phyloP scores from a whole-genome alignment of 2,888 invertebrate species.

The Chrysolina oricalcia region DNA sequence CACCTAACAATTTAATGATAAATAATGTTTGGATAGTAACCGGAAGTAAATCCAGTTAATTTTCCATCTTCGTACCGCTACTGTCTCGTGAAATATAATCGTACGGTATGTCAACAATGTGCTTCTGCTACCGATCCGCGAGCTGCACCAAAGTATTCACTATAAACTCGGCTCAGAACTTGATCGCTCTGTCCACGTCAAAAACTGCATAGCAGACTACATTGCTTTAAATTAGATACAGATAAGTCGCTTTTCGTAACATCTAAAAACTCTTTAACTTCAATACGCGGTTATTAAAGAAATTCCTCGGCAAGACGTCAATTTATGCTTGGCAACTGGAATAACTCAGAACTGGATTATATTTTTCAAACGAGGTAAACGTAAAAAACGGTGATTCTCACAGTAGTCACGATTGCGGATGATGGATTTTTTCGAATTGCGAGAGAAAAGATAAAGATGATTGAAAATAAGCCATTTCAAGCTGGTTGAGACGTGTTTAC shows the following conservation, averaged over 20 bases:
- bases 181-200: slow-evolving; percentile 67
- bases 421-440: slow-evolving; percentile 30
- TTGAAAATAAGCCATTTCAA: slow-evolving; percentile 29
- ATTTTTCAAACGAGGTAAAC: slow-evolving; percentile 32
- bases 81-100: slow-evolving; percentile 52
- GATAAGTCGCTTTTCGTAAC: slow-evolving; percentile 58
- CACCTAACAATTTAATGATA: too few relatives aligned
- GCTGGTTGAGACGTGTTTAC: neutral
- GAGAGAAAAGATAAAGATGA: slow-evolving; percentile 27
- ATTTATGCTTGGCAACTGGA: slow-evolving; percentile 44
- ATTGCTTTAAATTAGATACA: slow-evolving; percentile 66
- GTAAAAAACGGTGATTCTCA: slow-evolving; percentile 33
- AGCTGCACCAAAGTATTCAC: slow-evolving; percentile 57
- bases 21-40: too few relatives aligned
- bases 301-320: slow-evolving; percentile 49
- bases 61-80: neutral
- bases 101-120: slow-evolving; percentile 63
- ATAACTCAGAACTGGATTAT: slow-evolving; percentile 48
- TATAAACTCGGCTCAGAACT: slow-evolving; percentile 55
- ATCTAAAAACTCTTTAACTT: slow-evolving; percentile 51
- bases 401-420: slow-evolving; percentile 34
- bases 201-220: slow-evolving; percentile 64
- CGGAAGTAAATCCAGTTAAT: neutral
- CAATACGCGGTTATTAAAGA: slow-evolving; percentile 53
- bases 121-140: slow-evolving; percentile 65